Conservation (phyloP, 2,888 invertebrate species). For the Plagiodera versicolora region DNA sequence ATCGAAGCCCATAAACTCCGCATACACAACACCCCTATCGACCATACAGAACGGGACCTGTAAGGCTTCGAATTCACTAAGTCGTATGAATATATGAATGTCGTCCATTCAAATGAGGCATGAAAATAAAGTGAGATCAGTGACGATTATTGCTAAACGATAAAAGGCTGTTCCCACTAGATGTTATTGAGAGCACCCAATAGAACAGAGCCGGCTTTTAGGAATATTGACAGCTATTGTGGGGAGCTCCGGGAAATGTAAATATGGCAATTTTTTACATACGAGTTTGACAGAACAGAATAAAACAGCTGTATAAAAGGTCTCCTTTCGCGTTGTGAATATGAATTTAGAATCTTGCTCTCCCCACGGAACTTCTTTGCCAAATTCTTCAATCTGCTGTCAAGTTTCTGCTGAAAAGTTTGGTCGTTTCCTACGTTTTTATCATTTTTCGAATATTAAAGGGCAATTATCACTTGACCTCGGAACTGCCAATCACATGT, state of each 20-base stretch:
- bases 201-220: neutral
- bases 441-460: no score
- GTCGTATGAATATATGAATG: slow-evolving; percentile 15
- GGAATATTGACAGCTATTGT: no score
- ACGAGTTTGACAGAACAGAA: neutral
- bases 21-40: neutral
- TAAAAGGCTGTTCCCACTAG: slow-evolving; percentile 47
- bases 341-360: no score
- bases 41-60: neutral
- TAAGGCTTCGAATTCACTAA: neutral
- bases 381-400: no score
- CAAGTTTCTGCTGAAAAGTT: no score
- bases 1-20: neutral
- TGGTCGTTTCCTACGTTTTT: no score
- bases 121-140: slow-evolving; percentile 46
- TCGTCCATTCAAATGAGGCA: slow-evolving; percentile 28
- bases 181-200: slow-evolving; percentile 32
- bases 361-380: no score
- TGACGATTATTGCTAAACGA: slow-evolving; percentile 46
- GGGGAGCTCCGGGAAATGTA: no score
- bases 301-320: neutral
- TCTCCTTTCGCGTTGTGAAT: no score
- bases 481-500: no score
- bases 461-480: no score
- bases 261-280: no score